A percentile compares a stretch with the other conserved stretches of the same genome.
These are phyloP conservation scores for Antechinus stuartii DNA, from an alignment of 2,113 vertebrate genomes.

Conservation along the genomic window DNA sequence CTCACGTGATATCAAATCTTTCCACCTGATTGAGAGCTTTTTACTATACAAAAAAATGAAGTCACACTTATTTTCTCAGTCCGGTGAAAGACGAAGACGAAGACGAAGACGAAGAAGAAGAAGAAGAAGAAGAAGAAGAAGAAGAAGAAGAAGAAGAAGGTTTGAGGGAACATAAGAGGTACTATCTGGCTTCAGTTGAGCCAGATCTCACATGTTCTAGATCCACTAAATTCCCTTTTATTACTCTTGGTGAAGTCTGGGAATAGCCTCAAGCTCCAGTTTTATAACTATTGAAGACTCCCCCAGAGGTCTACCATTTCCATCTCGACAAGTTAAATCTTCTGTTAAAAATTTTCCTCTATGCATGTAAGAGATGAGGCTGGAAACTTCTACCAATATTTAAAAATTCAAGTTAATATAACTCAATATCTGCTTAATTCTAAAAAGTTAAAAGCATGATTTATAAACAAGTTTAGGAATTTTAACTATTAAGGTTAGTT, in stretches of 20 bases:
- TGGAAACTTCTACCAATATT: constrained; percentile 35
- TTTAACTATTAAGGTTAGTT: background rate
- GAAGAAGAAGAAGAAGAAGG: no score
- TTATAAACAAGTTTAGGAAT: background rate
- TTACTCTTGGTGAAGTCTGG: background rate
- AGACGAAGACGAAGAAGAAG: no score
- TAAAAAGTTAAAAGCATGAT: constrained; percentile 29
- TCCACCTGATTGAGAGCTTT: constrained; percentile 16
- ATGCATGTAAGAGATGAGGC: background rate
- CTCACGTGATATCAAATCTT: background rate
- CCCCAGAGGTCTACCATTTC: background rate
- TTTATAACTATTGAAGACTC: background rate
- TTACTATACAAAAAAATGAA: constrained; percentile 49
- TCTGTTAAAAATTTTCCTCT: background rate
- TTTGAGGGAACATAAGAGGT: background rate
- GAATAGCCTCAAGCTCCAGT: background rate
- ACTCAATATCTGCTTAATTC: constrained; percentile 38
- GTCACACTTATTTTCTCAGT: constrained; percentile 19
- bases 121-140: no score
- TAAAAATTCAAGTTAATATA: constrained; percentile 34
- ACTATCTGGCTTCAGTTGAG: background rate
- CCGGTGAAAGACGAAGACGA: no score
- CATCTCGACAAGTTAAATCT: constrained; percentile 10
- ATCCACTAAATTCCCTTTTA: background rate
- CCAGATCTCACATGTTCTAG: background rate